Percentiles rank a stretch among this genome's conserved stretches.
Conservation (phyloP, 2,797 vertebrate species). For the Clamator glandarius region DNA sequence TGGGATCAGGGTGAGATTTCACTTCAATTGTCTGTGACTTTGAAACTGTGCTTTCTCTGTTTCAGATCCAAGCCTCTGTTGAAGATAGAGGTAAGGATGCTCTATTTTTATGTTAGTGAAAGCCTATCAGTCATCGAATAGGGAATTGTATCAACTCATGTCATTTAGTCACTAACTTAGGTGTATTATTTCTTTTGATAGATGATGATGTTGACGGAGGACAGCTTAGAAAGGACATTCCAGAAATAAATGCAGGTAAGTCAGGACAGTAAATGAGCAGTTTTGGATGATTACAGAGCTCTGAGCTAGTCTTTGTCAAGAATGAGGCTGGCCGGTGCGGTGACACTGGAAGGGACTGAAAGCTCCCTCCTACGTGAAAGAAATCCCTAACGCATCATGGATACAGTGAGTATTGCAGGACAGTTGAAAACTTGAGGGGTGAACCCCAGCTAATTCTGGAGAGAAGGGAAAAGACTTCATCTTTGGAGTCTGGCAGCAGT, state of each 20-base stretch:
- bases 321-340: background rate
- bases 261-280: background rate
- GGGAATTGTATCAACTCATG: background rate
- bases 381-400: background rate
- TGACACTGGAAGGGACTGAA: background rate
- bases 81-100: conserved; percentile 44
- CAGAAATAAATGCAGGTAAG: conserved; percentile 84
- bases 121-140: background rate
- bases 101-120: background rate
- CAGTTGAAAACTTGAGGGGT: background rate
- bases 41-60: background rate
- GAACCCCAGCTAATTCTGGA: background rate
- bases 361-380: background rate
- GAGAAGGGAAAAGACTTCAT: background rate
- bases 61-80: conserved; percentile 54
- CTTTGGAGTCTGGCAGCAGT: background rate
- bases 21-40: background rate
- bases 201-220: conserved; percentile 73
- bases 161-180: background rate
- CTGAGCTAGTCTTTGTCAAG: background rate
- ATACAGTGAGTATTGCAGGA: background rate
- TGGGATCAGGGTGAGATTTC: background rate
- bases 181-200: conserved; percentile 12
- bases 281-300: background rate
- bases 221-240: conserved; percentile 81